Conservation (phyloP, 2,888 invertebrate genomes). For the Nephrocerus scutellatus region DNA sequence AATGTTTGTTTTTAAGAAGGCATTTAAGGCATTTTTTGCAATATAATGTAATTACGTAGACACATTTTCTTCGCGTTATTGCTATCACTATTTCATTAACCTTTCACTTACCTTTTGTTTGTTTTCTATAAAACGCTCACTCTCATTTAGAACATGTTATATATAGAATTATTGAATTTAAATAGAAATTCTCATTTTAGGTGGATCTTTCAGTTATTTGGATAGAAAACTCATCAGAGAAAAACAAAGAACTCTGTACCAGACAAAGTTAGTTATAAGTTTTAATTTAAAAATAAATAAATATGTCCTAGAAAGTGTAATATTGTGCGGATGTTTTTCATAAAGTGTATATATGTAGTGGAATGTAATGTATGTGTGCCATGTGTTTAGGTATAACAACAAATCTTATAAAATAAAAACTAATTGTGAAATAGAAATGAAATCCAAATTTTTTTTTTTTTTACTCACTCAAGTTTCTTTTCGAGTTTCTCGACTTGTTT, state of each 20-base stretch:
- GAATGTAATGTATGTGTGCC: no score
- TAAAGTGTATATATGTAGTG: no score
- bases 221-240: conserved; percentile 19
- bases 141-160: neutral
- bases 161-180: no score
- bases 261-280: conserved; percentile 2
- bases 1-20: no score
- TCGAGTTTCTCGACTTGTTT: conserved; percentile 53
- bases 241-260: no score
- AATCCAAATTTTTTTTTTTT: neutral
- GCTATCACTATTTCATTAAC: conserved; percentile 6
- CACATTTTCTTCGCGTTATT: no score
- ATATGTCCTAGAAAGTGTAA: no score
- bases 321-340: no score
- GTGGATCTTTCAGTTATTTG: conserved; percentile 27
- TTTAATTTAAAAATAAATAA: neutral
- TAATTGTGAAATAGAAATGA: neutral
- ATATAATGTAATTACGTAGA: no score
- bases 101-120: conserved; percentile 5
- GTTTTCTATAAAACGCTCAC: conserved; percentile 4
- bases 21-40: no score
- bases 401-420: no score
- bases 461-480: conserved; percentile 51
- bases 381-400: no score
- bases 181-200: conserved; percentile 24